Base-by-base conservation (phyloP, 2,888 invertebrate genomes). In the Spialia ferax region DNA sequence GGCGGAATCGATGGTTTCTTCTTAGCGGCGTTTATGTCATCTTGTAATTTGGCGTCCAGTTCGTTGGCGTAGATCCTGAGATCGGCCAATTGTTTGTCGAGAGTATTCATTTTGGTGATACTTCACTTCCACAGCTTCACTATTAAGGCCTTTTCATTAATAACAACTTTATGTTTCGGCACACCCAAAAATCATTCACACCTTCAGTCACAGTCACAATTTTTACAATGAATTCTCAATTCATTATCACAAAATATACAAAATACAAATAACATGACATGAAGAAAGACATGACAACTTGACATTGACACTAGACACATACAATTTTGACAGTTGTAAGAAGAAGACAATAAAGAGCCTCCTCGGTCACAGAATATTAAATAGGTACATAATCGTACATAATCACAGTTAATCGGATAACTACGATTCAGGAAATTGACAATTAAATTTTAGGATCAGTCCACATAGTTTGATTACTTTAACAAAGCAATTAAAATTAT, bases 41-140 rank as follows among this genome's bases (percentile, higher is more conserved):
- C 93, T 80, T 93, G 93, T 65, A 93, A 77, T 79, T 93, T 93
- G 1, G 93, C 91, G 68, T 93, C 93, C 70, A 93, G 80, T 77
- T 93, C 93, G 70, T 93, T 93, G 1, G 93, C 93, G 71, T 93
- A 93, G 75, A 93, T 93, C 71, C 93, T 81, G 67, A 93, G 79
- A 79, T 93, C 93, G 6, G 93, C 91, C 71, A 93, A 77, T 76
- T 93, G 93, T 38, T 38, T 38, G n/a, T 38, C 38, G n/a, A 38
- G 38, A n/a, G 93, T 87, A 80, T 91, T 93, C 93, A 93, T 93
- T 70, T 74, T 81, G 38, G 15, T 26, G 15, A 59, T 18, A 64
- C 35, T 52, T 48, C 48, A 60, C 35, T n/a, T n/a, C 18, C 55
- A 13, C 60, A 69, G 38, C 52, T 50, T 65, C 50, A 64, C 45